Evolutionary conservation across 1,140 invertebrate genomes (phyloP).

Genomic region (Drosophila takahashii): DNA sequence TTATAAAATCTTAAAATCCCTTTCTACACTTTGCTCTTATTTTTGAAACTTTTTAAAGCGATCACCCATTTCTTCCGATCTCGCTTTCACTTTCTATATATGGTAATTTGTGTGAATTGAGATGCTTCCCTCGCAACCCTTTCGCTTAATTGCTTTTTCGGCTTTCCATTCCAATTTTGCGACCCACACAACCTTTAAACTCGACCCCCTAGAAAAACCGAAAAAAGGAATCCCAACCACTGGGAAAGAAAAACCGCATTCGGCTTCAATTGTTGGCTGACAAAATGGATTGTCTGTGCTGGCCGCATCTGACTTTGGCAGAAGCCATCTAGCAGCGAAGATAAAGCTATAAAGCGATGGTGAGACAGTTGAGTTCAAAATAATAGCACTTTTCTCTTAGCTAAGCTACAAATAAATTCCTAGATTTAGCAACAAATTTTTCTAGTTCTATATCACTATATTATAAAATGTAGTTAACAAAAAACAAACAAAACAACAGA

Average conservation of each 20-base stretch:
- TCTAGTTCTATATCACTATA: neutral
- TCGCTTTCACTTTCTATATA: neutral
- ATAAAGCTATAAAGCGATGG: conserved; percentile 13
- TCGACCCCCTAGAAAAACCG: neutral
- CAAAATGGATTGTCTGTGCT: conserved; percentile 57
- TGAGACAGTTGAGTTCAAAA: neutral
- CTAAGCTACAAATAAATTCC: neutral
- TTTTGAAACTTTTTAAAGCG: neutral
- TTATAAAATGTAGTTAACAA: neutral
- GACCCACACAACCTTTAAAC: conserved; percentile 13
- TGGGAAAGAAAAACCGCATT: conserved; percentile 42
- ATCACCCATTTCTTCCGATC: conserved; percentile 1
- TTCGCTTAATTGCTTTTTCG: conserved; percentile 50
- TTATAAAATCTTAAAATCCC: too few relatives aligned
- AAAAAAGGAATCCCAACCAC: neutral
- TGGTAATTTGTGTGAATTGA: neutral
- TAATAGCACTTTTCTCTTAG: too few relatives aligned
- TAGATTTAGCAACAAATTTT: neutral
- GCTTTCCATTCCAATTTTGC: neutral
- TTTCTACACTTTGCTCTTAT: too few relatives aligned
- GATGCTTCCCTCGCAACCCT: conserved; percentile 4
- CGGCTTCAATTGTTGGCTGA: conserved; percentile 51
- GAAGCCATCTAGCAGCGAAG: conserved; percentile 15
- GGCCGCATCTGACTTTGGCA: conserved; percentile 48
- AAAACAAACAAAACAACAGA: neutral